phyloP scores from a whole-genome alignment of 2,113 vertebrate genomes.

The Stegastes partitus region DNA sequence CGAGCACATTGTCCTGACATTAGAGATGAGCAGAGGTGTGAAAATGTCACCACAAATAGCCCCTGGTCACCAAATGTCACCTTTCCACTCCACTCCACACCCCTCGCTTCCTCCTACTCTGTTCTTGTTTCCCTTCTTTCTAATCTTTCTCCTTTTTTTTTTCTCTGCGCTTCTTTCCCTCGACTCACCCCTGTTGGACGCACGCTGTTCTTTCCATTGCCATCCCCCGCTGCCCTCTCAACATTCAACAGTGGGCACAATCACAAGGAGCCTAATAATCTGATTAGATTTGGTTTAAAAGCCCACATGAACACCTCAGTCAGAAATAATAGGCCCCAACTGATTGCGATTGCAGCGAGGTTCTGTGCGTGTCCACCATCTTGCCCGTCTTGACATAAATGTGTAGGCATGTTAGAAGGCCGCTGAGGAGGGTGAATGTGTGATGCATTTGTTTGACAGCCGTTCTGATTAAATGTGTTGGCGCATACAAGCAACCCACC shows the following conservation, averaged over 20 bases:
- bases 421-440: too few relatives aligned
- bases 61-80: constrained; percentile 80
- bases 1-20: constrained; percentile 70
- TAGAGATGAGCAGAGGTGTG: constrained; percentile 79
- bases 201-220: constrained; percentile 19
- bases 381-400: too few relatives aligned
- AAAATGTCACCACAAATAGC: constrained; percentile 84
- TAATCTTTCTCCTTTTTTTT: constrained; percentile 16
- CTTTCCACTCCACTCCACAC: constrained; percentile 48
- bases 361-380: too few relatives aligned
- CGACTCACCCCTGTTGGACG: constrained; percentile 16
- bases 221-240: constrained; percentile 18
- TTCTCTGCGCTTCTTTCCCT: constrained; percentile 16
- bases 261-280: too few relatives aligned
- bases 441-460: too few relatives aligned
- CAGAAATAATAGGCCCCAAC: too few relatives aligned
- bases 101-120: constrained; percentile 28
- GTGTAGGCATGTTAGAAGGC: too few relatives aligned
- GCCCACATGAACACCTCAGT: too few relatives aligned
- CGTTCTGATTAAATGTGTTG: too few relatives aligned
- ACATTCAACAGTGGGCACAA: constrained; percentile 1
- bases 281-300: too few relatives aligned
- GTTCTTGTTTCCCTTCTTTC: constrained; percentile 37
- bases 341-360: too few relatives aligned
- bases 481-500: too few relatives aligned